Conservation (phyloP, 2,888 invertebrate species). For the Drosophila leonis region DNA sequence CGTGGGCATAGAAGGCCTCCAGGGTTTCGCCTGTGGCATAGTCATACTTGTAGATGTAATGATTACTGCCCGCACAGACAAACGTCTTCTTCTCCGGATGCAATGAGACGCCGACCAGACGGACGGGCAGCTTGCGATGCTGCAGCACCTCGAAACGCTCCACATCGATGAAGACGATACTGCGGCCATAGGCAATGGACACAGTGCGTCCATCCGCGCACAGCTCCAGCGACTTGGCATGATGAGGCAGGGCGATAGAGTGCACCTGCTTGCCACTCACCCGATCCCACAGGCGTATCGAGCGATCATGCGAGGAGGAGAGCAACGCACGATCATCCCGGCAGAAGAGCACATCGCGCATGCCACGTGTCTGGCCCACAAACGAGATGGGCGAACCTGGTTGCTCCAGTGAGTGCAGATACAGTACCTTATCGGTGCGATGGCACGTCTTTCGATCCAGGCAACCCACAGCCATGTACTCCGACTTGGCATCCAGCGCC, state of each 20-base stretch:
- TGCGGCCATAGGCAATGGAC: constrained; percentile 91
- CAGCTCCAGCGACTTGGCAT: constrained; percentile 95
- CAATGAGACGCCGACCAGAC: constrained; percentile 94
- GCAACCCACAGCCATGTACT: constrained; percentile 92
- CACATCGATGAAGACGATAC: constrained; percentile 88
- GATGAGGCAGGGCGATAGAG: constrained; percentile 91
- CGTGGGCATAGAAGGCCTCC: constrained; percentile 98
- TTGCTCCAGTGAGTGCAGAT: constrained; percentile 92
- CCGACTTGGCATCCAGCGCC: constrained; percentile 92
- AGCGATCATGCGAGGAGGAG: constrained; percentile 96
- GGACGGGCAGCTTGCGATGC: constrained; percentile 92
- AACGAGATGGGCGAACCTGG: constrained; percentile 86
- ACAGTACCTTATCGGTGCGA: constrained; percentile 89
- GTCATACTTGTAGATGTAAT: constrained; percentile 97
- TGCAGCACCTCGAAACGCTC: constrained; percentile 91
- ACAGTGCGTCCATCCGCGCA: constrained; percentile 93
- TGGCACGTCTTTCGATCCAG: constrained; percentile 89
- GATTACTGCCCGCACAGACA: constrained; percentile 96
- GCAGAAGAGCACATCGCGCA: constrained; percentile 93
- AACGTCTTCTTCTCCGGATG: constrained; percentile 94
- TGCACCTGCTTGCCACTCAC: constrained; percentile 90
- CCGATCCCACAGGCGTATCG: constrained; percentile 93
- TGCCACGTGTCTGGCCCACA: constrained; percentile 91
- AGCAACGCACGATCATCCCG: constrained; percentile 91
- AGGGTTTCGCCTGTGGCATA: constrained; percentile 92